Evolutionary conservation across 2,797 vertebrate genomes (phyloP), one percentile per base, ranked within the genome.

Genomic region (Anas georgica): DNA sequence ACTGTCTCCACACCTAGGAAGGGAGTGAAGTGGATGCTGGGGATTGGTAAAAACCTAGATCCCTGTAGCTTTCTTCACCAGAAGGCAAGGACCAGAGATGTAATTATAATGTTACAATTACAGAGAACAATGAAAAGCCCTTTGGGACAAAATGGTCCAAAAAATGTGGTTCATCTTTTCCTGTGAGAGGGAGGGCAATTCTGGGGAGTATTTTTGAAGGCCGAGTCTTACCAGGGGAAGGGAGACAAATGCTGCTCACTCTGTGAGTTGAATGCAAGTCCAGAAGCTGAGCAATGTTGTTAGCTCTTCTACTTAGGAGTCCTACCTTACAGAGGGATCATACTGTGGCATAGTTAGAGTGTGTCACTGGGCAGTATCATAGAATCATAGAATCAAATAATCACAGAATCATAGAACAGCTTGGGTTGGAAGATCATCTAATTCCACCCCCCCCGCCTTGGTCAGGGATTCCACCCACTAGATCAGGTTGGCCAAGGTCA

Each of bases 81-180:
- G 39, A 56, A 41, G 8, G 7, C 31, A 45, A 73, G 7, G 20
- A 31, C 39, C n/a, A 88, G 41, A 43, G 22, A 25, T 1, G 2
- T n/a, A 76, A 68, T 68, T 76, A 28, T 68, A 50, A 48, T 12
- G n/a, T 56, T 74, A n/a, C 17, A 37, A 21, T 37, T 78, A 64
- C 48, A 67, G 6, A 74, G 56, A 78, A 63, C 28, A 83, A 72
- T 6, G 9, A 86, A 79, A 79, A 22, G 41, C 7, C 2, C 6
- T 41, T 41, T 70, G 8, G 35, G n/a, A 60, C 7, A 48, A 8
- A 10, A 20, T 56, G 4, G 25, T 79, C 12, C 7, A 31, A 83
- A 84, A 69, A n/a, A 0, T 0, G 1, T 1, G 4, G 48, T 43
- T 20, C 12, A 12, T 33, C 37, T 45, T 87, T 80, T 10, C 17